Percentiles rank a stretch among this genome's conserved stretches.
These are phyloP conservation scores for Tupaia chinensis DNA, from an alignment of 2,113 vertebrate genomes.

Conservation along the genomic window DNA sequence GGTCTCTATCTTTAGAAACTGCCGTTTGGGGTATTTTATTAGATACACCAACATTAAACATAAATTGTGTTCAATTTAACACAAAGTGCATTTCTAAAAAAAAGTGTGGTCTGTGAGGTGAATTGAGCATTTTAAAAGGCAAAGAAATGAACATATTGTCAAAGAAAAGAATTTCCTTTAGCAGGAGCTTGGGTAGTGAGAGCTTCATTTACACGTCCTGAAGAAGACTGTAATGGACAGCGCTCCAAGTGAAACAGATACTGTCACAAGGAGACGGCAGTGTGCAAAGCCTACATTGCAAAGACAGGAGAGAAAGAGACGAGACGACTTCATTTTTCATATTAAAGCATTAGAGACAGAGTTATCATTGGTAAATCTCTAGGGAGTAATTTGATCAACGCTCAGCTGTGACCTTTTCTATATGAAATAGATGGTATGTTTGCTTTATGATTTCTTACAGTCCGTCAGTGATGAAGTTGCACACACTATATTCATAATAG, in stretches of 20 bases:
- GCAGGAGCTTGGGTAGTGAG: conserved; percentile 52
- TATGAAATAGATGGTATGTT: conserved; percentile 8
- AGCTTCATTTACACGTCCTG: conserved; percentile 36
- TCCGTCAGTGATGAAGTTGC: conserved; percentile 16
- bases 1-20: neutral
- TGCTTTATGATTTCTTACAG: conserved; percentile 34
- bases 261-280: neutral
- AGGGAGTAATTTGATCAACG: conserved; percentile 48
- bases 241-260: conserved; percentile 69
- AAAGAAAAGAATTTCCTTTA: conserved; percentile 47
- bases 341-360: conserved; percentile 55
- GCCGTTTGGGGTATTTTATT: neutral
- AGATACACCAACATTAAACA: neutral
- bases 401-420: conserved; percentile 56
- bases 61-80: neutral
- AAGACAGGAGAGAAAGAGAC: neutral
- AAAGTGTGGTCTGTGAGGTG: neutral
- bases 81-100: conserved; percentile 1
- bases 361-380: neutral
- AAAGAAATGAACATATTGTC: conserved; percentile 48
- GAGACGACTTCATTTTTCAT: conserved; percentile 44
- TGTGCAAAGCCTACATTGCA: neutral
- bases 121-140: conserved; percentile 9
- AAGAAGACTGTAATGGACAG: conserved; percentile 58
- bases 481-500: neutral